Evolutionary conservation across 2,888 invertebrate species (phyloP).

Genomic region (Notodonta dromedarius): DNA sequence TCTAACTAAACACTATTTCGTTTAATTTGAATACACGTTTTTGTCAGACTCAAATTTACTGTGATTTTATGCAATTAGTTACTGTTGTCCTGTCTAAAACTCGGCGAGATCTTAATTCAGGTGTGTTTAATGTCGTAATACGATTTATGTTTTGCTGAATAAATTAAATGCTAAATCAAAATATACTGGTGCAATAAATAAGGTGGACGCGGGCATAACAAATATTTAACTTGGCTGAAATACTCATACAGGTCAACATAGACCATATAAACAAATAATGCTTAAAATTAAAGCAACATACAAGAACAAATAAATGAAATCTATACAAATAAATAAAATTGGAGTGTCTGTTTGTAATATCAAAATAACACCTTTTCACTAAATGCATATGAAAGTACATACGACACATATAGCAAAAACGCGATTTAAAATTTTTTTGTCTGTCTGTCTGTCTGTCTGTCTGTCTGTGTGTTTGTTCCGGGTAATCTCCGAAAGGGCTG

Average conservation of each 20-base stretch:
- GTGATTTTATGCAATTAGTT: slow-evolving; percentile 38
- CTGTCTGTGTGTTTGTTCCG: too few species aligned
- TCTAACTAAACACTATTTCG: slow-evolving; percentile 26
- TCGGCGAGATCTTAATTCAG: slow-evolving; percentile 35
- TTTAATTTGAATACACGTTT: slow-evolving; percentile 37
- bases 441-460: too few species aligned
- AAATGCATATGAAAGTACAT: too few species aligned
- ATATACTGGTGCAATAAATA: slow-evolving; percentile 32
- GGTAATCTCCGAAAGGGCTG: too few species aligned
- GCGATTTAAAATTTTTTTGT: too few species aligned
- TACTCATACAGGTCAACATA: slow-evolving; percentile 16
- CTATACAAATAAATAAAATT: too few species aligned
- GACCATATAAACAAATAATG: slow-evolving; percentile 29
- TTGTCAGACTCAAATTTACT: slow-evolving; percentile 30
- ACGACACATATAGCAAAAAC: too few species aligned
- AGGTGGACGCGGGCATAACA: slow-evolving; percentile 27
- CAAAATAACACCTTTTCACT: too few species aligned
- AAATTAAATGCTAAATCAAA: slow-evolving; percentile 23
- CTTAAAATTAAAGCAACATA: slow-evolving; percentile 11
- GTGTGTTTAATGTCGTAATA: slow-evolving; percentile 21
- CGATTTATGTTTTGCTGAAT: slow-evolving; percentile 21
- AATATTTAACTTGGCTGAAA: slow-evolving; percentile 22
- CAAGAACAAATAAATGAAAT: background rate
- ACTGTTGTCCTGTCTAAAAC: slow-evolving; percentile 16
- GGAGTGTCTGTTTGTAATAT: too few species aligned